A percentile compares a stretch with the other conserved stretches of the same genome.
Evolutionary conservation across 2,113 vertebrate genomes (phyloP).

Genomic region (Mohoua ochrocephala): DNA sequence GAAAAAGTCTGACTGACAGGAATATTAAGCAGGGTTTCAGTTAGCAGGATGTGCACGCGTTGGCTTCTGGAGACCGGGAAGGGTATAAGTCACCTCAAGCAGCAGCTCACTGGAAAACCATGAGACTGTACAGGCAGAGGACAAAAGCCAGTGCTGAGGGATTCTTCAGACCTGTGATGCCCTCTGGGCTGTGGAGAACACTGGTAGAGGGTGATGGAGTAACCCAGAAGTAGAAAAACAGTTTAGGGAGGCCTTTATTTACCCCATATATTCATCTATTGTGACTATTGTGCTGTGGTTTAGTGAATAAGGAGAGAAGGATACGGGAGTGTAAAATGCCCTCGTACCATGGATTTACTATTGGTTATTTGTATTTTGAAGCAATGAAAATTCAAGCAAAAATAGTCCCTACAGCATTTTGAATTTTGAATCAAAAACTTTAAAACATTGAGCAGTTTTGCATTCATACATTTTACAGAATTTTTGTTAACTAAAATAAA

Average conservation of each 20-base stretch:
- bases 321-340: not conserved
- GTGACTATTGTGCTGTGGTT: not conserved
- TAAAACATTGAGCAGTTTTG: not conserved
- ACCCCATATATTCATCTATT: not conserved
- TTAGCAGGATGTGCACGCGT: fast-evolving
- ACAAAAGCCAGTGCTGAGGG: not conserved
- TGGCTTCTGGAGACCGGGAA: not conserved
- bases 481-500: not conserved
- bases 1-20: not conserved
- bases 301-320: not conserved
- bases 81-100: not conserved
- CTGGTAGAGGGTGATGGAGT: not conserved
- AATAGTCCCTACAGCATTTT: not conserved
- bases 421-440: not conserved
- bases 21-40: not conserved
- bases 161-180: not conserved
- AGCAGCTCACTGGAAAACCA: not conserved
- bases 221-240: not conserved
- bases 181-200: not conserved
- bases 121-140: not conserved
- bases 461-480: not conserved
- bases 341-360: not conserved
- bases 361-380: not conserved
- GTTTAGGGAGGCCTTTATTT: not conserved
- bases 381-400: not conserved